Conservation (phyloP, 2,797 vertebrate species). For the Buphagus erythrorhynchus region DNA sequence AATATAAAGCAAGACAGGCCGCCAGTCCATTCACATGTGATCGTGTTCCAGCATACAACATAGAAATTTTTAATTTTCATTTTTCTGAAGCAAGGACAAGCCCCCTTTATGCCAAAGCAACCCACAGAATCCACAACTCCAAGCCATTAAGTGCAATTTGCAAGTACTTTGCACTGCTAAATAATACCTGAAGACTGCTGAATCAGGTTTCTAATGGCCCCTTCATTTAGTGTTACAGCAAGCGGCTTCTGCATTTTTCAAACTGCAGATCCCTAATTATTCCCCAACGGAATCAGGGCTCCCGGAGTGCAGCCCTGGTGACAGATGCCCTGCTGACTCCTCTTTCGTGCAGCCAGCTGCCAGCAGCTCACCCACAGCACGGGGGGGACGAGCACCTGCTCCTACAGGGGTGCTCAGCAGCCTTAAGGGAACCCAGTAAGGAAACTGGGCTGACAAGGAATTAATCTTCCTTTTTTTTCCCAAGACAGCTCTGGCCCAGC, state of each 20-base stretch:
- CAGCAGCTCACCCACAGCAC: neutral
- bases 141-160: neutral
- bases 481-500: neutral
- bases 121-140: neutral
- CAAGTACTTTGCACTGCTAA: neutral
- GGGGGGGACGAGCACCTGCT: neutral
- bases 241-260: neutral
- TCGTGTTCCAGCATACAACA: neutral
- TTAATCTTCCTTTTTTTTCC: neutral
- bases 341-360: neutral
- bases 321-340: neutral
- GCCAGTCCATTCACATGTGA: neutral
- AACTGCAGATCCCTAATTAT: neutral
- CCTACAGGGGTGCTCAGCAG: neutral
- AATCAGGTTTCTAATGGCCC: neutral
- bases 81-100: neutral
- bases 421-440: rapidly evolving
- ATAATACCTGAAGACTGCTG: neutral
- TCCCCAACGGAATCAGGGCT: neutral
- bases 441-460: neutral
- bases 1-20: neutral
- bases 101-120: neutral
- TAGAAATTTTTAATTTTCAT: neutral
- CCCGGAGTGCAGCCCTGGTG: neutral
- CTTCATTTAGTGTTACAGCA: neutral